Evolutionary conservation across 1,140 invertebrate genomes (phyloP).

Genomic region (Lasioglossum baleicum): DNA sequence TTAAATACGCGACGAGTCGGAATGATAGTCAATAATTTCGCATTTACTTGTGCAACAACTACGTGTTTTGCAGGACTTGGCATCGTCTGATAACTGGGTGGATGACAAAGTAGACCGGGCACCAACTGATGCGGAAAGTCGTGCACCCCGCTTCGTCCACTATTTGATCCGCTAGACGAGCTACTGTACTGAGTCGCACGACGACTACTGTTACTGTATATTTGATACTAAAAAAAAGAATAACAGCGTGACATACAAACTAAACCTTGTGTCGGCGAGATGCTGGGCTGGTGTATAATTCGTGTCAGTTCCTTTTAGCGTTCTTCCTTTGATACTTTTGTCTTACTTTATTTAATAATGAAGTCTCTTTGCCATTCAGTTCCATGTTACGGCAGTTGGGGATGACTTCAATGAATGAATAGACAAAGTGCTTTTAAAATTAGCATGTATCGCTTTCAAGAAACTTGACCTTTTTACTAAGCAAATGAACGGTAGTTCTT

Average conservation of each 20-base stretch:
- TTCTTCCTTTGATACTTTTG: too few relatives aligned
- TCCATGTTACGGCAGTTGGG: too few relatives aligned
- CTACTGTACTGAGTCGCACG: constrained; percentile 82
- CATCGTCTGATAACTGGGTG: constrained; percentile 90
- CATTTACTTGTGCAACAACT: constrained; percentile 85
- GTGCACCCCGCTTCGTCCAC: constrained; percentile 78
- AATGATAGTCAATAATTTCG: constrained; percentile 7
- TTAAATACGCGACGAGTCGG: neutral
- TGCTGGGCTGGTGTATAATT: too few relatives aligned
- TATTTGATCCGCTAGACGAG: constrained; percentile 75
- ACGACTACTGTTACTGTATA: constrained; percentile 88
- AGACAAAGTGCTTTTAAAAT: too few relatives aligned
- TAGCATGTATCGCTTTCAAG: too few relatives aligned
- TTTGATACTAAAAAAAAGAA: constrained; percentile 86
- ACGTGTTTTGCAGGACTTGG: constrained; percentile 93
- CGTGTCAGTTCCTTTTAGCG: too few relatives aligned
- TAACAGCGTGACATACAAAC: neutral
- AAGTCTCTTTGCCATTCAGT: too few relatives aligned
- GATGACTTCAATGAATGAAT: too few relatives aligned
- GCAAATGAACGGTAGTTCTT: too few relatives aligned
- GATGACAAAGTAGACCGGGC: constrained; percentile 94
- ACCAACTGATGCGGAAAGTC: constrained; percentile 92
- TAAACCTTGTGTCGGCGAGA: neutral
- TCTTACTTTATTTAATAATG: too few relatives aligned
- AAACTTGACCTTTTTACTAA: too few relatives aligned